Conservation (phyloP, 2,113 vertebrate genomes). For the Plecotus auritus region DNA sequence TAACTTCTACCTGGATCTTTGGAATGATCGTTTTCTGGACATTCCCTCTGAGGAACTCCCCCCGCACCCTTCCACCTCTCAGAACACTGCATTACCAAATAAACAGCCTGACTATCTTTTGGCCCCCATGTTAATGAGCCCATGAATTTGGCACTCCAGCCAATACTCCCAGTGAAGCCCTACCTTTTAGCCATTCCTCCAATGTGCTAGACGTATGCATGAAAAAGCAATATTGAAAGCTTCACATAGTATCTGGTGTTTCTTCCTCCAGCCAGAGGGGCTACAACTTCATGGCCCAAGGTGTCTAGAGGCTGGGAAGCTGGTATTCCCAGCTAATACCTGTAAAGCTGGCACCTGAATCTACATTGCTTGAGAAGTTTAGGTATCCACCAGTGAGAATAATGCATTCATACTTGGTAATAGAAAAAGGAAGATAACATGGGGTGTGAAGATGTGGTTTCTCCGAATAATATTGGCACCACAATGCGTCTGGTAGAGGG, state of each 20-base stretch:
- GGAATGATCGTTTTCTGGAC: background rate
- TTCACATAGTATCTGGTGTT: background rate
- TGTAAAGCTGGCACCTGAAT: background rate
- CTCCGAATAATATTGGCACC: background rate
- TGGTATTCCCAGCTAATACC: background rate
- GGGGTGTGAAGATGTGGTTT: background rate
- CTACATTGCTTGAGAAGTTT: background rate
- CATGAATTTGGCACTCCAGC: background rate
- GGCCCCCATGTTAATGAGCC: background rate
- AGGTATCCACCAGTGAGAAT: background rate
- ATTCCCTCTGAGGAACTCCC: background rate
- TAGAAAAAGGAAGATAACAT: background rate
- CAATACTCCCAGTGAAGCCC: background rate
- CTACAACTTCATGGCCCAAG: background rate
- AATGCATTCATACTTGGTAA: background rate
- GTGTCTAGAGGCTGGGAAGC: background rate
- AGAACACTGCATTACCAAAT: background rate
- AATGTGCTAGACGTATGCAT: background rate
- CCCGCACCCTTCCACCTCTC: background rate
- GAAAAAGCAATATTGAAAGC: background rate
- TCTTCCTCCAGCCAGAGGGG: background rate
- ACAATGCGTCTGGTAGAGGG: background rate
- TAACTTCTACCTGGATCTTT: background rate
- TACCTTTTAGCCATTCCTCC: background rate
- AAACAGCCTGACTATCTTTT: background rate